A percentile compares a stretch with the other conserved stretches of the same genome.
Evolutionary conservation across 2,888 invertebrate species (phyloP).

Genomic region (Leptopterna dolabrata): DNA sequence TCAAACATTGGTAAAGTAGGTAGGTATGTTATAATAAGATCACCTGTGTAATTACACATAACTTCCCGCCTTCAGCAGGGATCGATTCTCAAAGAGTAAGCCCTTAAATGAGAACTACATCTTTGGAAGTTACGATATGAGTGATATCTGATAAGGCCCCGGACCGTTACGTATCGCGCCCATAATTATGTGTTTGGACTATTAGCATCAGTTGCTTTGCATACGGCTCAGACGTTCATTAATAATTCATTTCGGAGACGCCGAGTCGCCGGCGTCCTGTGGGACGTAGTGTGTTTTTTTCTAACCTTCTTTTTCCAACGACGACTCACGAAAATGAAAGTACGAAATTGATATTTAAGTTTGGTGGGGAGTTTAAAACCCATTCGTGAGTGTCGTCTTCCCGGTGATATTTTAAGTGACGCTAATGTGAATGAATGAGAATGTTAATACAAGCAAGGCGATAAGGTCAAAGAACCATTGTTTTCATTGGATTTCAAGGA

Average conservation of each 20-base stretch:
- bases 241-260: constrained; percentile 20
- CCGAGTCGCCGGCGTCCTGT: not conserved
- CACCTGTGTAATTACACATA: no score
- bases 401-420: not conserved
- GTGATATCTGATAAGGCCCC: not conserved
- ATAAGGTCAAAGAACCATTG: not conserved
- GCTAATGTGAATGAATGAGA: not conserved
- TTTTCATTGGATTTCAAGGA: not conserved
- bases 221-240: not conserved
- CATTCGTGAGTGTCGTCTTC: not conserved
- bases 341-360: not conserved
- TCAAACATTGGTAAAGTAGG: no score
- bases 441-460: not conserved
- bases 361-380: not conserved
- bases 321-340: not conserved
- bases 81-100: no score
- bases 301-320: not conserved
- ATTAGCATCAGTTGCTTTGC: constrained; percentile 26
- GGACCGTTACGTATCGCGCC: constrained; percentile 10
- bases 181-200: constrained; percentile 16
- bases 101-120: no score
- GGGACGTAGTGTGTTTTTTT: not conserved
- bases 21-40: no score
- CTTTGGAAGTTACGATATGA: no score
- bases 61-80: no score